Conservation (phyloP, 2,797 vertebrate species). For the Aulostomus chinensis region DNA sequence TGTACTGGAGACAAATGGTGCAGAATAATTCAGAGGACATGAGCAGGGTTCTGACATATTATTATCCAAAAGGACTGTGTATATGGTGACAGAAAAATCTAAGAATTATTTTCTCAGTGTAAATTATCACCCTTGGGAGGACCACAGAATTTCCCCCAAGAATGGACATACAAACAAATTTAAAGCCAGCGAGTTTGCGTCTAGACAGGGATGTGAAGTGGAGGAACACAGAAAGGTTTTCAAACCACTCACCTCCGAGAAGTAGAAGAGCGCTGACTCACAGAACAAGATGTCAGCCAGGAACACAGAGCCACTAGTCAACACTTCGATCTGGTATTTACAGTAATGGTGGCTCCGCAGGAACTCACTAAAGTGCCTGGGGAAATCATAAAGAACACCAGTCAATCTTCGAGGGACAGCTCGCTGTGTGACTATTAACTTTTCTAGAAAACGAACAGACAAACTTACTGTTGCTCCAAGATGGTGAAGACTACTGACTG, state of each 20-base stretch:
- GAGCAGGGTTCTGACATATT: no score
- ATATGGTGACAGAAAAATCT: no score
- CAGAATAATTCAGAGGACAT: no score
- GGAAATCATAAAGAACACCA: slow-evolving; percentile 1
- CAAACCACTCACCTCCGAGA: slow-evolving; percentile 91
- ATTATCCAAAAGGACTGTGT: no score
- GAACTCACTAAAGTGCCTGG: slow-evolving; percentile 98
- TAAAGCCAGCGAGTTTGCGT: no score
- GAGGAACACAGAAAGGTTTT: neutral
- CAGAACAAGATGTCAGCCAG: slow-evolving; percentile 98
- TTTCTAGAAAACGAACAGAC: slow-evolving; percentile 3
- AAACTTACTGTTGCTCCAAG: slow-evolving; percentile 95
- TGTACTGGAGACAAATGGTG: slow-evolving; percentile 90
- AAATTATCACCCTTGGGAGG: no score
- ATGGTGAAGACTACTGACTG: slow-evolving; percentile 89
- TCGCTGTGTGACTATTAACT: neutral
- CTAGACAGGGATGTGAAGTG: no score
- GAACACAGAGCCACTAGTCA: slow-evolving; percentile 98
- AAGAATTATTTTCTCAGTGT: no score
- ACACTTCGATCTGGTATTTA: slow-evolving; percentile 99
- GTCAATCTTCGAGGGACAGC: slow-evolving; percentile 6
- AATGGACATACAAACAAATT: no score
- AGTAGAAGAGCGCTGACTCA: slow-evolving; percentile 98
- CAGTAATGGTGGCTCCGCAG: slow-evolving; percentile 98
- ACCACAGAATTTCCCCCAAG: no score